Base-by-base conservation (phyloP, 2,797 vertebrate species). In the Nasua narica region DNA sequence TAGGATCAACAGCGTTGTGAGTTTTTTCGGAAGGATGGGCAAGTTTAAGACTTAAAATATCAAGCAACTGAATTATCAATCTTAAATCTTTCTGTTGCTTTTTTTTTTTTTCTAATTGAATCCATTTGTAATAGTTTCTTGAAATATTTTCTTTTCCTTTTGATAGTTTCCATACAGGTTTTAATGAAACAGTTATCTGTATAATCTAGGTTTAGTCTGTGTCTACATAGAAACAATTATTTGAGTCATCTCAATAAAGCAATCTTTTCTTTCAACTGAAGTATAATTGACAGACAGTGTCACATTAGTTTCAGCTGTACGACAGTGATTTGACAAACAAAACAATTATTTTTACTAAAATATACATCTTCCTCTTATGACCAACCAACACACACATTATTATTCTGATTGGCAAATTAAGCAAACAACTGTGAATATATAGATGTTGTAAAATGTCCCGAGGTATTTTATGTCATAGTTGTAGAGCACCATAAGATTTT, bases 281-380 rank as follows among this genome's bases (percentile, higher is more conserved):
- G 23, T 72, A 15, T 72, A 43, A 72, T 72, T 43, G 21, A 72
- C 37, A 72, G 21, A 40, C 37, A 43, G 8, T 27, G 23, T 43
- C 25, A 15, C 37, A 43, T 43, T 72, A 43, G 37, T 43, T 72
- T 72, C 69, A 43, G 23, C 23, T 72, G 37, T 27, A 43, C 7
- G 7, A 72, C 69, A 43, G 69, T 43, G 69, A 43, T 43, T 25
- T 72, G 69, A 43, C 69, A 35, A 67, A 3, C 65, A 72, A 72
- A 72, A 43, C 56, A 56, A 46, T 87, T 14, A 95, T 83, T 95
- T 96, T 92, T 50, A 88, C 77, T 65, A 78, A 95, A 94, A 89
- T 10, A 6, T 48, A 50, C 29, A 65, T 96, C 40, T 35, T 7
- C 21, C 29, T 91, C 40, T 50, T 21, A 62, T 60, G 32, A 86